phyloP scores from a whole-genome alignment of 2,888 invertebrate genomes.

The Epistrophe eligans region DNA sequence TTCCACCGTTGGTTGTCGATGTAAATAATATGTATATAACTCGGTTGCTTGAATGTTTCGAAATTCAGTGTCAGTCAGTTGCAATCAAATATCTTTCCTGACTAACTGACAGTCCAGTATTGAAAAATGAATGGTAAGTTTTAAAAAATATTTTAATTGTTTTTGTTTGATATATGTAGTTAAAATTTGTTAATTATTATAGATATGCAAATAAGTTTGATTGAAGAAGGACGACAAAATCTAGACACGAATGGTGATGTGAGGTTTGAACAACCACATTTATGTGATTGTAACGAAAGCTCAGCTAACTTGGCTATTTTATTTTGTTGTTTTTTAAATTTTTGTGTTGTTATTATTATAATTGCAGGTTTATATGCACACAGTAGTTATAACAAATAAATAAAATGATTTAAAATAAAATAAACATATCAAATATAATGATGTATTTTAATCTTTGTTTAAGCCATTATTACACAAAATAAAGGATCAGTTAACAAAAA shows the following conservation, averaged over 20 bases:
- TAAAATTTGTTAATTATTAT: background rate
- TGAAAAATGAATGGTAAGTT: slow-evolving; percentile 6
- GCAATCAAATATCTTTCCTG: background rate
- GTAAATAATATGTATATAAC: background rate
- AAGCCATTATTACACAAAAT: no score
- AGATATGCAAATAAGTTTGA: background rate
- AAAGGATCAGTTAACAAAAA: background rate
- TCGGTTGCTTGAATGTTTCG: background rate
- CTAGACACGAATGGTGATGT: background rate
- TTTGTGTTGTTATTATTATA: background rate
- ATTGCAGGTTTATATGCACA: background rate
- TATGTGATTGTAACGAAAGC: background rate
- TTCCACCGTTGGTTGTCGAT: background rate
- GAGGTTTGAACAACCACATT: no score
- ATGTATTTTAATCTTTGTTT: no score
- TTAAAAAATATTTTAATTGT: background rate
- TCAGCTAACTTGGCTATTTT: background rate
- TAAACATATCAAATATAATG: no score
- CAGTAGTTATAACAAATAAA: background rate
- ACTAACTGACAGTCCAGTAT: background rate
- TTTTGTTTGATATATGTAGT: background rate
- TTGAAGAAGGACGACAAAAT: background rate
- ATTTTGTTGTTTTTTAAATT: background rate
- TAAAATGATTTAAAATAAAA: no score
- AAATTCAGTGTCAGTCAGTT: background rate